Evolutionary conservation across 1,140 invertebrate genomes (phyloP), one percentile per base, ranked within the genome.

Genomic region (Zaprionus inermis): DNA sequence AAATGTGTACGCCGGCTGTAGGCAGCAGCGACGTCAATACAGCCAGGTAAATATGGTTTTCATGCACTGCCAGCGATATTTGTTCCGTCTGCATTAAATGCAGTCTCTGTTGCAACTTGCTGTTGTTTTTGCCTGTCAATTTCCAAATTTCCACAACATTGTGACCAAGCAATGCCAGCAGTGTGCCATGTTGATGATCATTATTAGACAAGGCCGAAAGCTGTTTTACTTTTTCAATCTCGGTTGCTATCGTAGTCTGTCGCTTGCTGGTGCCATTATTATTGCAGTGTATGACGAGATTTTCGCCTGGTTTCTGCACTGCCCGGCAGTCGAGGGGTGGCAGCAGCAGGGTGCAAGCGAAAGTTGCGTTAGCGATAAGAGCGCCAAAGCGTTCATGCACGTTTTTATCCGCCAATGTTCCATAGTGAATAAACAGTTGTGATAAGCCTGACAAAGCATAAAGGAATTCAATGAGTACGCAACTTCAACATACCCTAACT

Each of bases 71-170:
- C 1, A 69, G 28, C 6, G 70, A 46, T 7, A 89, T 55, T 52
- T 78, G 67, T 6, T 80, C 51, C 20, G 64, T 57, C 34, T 74
- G 55, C 16, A 49, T 61, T 18, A 73, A 12, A 1, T 22, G 2
- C 46, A 89, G 52, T 1, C 38, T 55, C 12, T 51, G 61, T 5
- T 55, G 34, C 24, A 79, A 44, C 6, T 41, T 70, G 5, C 51
- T 70, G 12, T 44, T 51, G 9, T 38, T 16, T 1, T 44, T 44
- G 38, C 7, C 38, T 9, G 16, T 67, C 44, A 64, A 72, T 24
- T 57, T 59, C 83, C 84, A 88, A 10, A 88, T 44, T 51, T 88
- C 83, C 14, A 89, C 64, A 11, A 41, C 24, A 10, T 63, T 69
- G 9, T 56, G 18, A 16, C 46, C 64, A 24, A 65, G 59, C 24